Evolutionary conservation across 2,797 vertebrate species (phyloP).

Genomic region (Coccyzus lansbergi): DNA sequence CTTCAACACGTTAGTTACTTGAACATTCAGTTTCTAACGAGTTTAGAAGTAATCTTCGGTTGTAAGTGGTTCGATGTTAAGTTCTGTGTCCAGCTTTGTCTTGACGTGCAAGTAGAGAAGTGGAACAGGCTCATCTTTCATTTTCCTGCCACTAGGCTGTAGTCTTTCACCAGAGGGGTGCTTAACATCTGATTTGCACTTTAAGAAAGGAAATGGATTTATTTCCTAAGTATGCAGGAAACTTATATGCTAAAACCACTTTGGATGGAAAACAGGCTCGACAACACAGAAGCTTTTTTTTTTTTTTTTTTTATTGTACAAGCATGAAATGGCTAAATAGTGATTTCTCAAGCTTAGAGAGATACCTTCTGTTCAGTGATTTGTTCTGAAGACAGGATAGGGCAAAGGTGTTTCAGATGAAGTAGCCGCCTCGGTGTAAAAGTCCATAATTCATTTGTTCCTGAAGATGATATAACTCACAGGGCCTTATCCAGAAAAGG

Average conservation of each 20-base stretch:
- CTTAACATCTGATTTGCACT: neutral
- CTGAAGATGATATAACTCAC: neutral
- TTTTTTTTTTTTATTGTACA: neutral
- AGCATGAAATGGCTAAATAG: neutral
- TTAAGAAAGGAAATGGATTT: neutral
- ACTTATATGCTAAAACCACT: neutral
- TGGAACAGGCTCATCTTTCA: neutral
- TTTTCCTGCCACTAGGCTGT: constrained; percentile 34
- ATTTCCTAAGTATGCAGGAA: neutral
- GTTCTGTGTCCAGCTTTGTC: neutral
- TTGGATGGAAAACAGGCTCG: neutral
- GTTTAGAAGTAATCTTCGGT: neutral
- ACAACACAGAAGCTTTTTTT: neutral
- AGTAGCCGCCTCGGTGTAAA: neutral
- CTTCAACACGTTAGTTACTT: neutral
- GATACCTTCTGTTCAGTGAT: neutral
- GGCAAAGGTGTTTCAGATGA: neutral
- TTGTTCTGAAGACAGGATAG: neutral
- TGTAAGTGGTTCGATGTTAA: neutral
- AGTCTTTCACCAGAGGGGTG: neutral
- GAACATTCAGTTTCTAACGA: neutral
- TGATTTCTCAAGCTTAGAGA: neutral
- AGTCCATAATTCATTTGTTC: neutral
- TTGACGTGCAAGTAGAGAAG: neutral
- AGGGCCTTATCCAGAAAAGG: neutral